phyloP scores from a whole-genome alignment of 2,113 vertebrate genomes.

The Alaudala cheleensis region DNA sequence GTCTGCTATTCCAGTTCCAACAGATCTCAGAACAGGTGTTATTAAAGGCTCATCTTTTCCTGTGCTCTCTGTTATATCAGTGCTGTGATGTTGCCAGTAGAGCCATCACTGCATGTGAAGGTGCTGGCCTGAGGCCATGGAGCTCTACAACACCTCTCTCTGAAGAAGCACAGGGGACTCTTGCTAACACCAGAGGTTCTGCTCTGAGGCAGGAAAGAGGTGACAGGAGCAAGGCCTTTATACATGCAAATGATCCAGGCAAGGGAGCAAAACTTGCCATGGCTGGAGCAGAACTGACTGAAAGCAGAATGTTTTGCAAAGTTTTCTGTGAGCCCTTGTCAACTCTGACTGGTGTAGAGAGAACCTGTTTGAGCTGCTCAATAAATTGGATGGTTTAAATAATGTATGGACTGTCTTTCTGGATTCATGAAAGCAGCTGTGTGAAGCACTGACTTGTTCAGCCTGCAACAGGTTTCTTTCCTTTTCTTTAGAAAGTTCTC shows the following conservation, averaged over 20 bases:
- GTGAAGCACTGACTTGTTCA: conserved; percentile 23
- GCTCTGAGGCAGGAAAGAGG: conserved; percentile 15
- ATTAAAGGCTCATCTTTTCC: conserved; percentile 26
- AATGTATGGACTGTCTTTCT: conserved; percentile 56
- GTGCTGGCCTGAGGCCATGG: neutral
- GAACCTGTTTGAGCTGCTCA: conserved; percentile 7
- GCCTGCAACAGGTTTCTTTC: conserved; percentile 2
- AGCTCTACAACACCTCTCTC: conserved; percentile 2
- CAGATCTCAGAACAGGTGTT: conserved; percentile 8
- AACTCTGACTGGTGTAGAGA: neutral
- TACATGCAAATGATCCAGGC: conserved; percentile 4
- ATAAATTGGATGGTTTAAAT: conserved; percentile 63
- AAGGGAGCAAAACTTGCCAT: neutral
- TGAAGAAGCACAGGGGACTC: conserved; percentile 15
- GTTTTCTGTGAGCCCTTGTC: conserved; percentile 31
- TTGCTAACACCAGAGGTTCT: conserved; percentile 18
- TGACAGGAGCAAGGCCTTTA: conserved; percentile 34
- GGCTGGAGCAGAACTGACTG: conserved; percentile 3
- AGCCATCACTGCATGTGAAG: conserved; percentile 12
- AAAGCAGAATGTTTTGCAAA: conserved; percentile 1
- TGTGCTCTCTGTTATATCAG: neutral
- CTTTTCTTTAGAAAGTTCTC: conserved; percentile 23
- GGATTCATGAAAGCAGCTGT: neutral
- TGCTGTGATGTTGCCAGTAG: conserved; percentile 14
- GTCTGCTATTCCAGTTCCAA: neutral